A percentile compares a stretch with the other conserved stretches of the same genome.
These are phyloP conservation scores for Microcebus griseorufus DNA, from an alignment of 2,113 vertebrate species.

Conservation along the genomic window DNA sequence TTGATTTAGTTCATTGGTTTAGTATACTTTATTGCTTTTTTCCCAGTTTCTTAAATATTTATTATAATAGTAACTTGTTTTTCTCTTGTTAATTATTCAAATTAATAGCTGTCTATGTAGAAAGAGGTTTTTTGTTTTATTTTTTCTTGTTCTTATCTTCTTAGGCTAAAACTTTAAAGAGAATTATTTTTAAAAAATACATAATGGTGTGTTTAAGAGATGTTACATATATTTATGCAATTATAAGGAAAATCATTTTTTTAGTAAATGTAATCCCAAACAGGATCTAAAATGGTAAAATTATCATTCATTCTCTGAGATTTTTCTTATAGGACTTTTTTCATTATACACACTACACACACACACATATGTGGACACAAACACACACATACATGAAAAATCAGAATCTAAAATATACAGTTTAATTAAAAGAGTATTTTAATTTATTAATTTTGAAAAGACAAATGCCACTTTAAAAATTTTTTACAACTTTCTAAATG, in stretches of 20 bases:
- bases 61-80: not conserved
- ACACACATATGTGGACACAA: not conserved
- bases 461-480: not conserved
- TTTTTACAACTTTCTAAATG: not conserved
- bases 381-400: not conserved
- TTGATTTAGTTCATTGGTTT: not conserved
- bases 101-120: not conserved
- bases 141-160: not conserved
- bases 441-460: not conserved
- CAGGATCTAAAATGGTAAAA: not conserved
- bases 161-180: not conserved
- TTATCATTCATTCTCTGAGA: not conserved
- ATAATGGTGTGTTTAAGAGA: not conserved
- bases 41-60: not conserved
- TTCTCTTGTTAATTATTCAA: not conserved
- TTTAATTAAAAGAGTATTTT: not conserved
- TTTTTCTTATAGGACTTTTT: not conserved
- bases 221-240: not conserved
- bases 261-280: not conserved
- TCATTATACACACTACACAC: not conserved
- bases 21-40: not conserved
- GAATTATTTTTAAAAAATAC: not conserved
- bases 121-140: not conserved
- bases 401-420: not conserved
- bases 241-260: not conserved